Base-by-base conservation (phyloP, 2,797 vertebrate genomes). In the Avahi laniger region DNA sequence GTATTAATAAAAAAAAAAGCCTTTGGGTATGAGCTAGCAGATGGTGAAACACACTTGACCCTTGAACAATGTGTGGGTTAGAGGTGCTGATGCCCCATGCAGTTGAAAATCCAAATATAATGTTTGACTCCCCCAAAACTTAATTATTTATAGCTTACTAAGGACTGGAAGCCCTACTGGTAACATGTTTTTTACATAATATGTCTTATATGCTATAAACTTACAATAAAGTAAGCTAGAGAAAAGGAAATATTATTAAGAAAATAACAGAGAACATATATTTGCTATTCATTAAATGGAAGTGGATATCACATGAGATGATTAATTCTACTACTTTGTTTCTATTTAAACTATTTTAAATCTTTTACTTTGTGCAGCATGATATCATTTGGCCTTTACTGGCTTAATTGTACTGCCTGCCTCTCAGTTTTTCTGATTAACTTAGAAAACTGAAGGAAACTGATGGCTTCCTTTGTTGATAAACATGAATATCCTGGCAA, bases 361-460 rank as follows among this genome's bases (percentile, higher is more conserved):
- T 70, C 61, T 84, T 84, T 83, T 76, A 78, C 67, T 69, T 57
- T 28, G 50, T 70, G 5, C 59, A 72, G 59, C 43, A 38, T 79
- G 41, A 5, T 79, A 43, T 35, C 30, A 35, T 91, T 76, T 35
- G 63, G 6, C 43, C 81, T 72, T 78, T 33, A 52, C 18, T 30
- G 38, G 30, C 61, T 79, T 54, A 79, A 30, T 65, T 80, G 1
- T 79, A 20, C 30, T 84, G 72, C 50, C 46, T 76, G 17, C 26
- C 61, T 69, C 35, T 72, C 81, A 76, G 69, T 59, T 89, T 89
- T 94, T 83, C 92, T 89, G n/a, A 90, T 43, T 79, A 85, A 35
- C 52, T 48, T 85, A 50, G 81, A 46, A 35, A 12, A 79, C n/a
- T 84, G 12, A 61, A 28, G 35, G 30, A 94, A 78, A 81, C n/a